phyloP scores from a whole-genome alignment of 2,888 invertebrate genomes.

The Patella caerulea region DNA sequence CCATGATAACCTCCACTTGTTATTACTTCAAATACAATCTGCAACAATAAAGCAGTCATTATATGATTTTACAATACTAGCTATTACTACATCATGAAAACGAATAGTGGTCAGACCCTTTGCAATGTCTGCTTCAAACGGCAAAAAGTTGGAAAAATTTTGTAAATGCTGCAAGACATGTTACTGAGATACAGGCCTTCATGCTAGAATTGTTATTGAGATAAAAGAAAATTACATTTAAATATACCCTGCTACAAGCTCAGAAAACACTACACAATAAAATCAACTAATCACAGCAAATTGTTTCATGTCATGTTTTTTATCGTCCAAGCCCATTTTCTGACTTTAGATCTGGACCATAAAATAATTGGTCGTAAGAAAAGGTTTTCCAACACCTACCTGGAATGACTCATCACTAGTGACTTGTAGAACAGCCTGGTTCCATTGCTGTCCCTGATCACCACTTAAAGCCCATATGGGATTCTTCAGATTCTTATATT shows the following conservation, averaged over 20 bases:
- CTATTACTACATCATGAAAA: neutral
- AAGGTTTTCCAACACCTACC: slow-evolving; percentile 15
- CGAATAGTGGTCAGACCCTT: neutral
- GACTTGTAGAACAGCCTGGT: slow-evolving; percentile 46
- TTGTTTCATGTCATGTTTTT: no score
- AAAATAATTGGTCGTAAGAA: no score
- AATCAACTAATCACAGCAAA: no score
- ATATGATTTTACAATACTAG: no score
- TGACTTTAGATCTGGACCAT: no score
- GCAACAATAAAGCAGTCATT: neutral
- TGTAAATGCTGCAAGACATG: neutral
- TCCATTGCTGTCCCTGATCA: slow-evolving; percentile 56
- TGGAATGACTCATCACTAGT: slow-evolving; percentile 22
- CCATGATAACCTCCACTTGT: slow-evolving; percentile 59
- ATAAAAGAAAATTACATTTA: no score
- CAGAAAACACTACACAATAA: no score
- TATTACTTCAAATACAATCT: slow-evolving; percentile 66
- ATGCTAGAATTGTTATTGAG: no score
- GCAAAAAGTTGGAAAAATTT: neutral
- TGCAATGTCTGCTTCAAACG: neutral
- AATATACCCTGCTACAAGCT: no score
- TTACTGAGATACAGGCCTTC: no score
- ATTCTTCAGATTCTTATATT: neutral
- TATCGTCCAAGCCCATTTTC: no score
- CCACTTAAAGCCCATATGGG: slow-evolving; percentile 46